phyloP scores from a whole-genome alignment of 2,113 vertebrate genomes.

The Eolophus roseicapilla region DNA sequence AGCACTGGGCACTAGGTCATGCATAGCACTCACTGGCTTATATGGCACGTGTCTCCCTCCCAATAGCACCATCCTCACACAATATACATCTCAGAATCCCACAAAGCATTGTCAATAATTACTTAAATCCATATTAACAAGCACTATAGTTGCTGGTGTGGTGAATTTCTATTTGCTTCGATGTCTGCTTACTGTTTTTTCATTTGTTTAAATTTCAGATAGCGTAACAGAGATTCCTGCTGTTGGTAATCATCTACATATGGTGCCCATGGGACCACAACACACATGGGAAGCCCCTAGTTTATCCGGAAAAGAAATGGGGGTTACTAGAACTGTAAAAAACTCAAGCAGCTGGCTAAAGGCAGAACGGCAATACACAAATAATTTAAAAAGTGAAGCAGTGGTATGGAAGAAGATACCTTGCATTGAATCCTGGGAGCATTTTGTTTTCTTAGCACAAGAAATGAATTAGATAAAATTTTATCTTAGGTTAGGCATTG shows the following conservation, averaged over 20 bases:
- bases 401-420: not conserved
- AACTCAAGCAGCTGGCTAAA: not conserved
- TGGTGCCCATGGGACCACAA: not conserved
- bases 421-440: not conserved
- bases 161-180: not conserved
- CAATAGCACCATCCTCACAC: not conserved
- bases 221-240: not conserved
- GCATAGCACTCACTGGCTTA: not conserved
- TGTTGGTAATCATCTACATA: not conserved
- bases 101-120: not conserved
- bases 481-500: not conserved
- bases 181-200: not conserved
- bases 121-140: not conserved
- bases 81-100: not conserved
- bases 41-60: accelerated
- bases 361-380: not conserved
- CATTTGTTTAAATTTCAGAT: not conserved
- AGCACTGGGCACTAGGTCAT: not conserved
- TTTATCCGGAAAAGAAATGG: not conserved
- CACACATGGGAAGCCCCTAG: not conserved
- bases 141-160: not conserved
- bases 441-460: not conserved
- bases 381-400: not conserved
- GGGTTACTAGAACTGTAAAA: not conserved
- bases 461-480: not conserved